Evolutionary conservation across 2,113 vertebrate species (phyloP).

Genomic region (Pyxicephalus adspersus): DNA sequence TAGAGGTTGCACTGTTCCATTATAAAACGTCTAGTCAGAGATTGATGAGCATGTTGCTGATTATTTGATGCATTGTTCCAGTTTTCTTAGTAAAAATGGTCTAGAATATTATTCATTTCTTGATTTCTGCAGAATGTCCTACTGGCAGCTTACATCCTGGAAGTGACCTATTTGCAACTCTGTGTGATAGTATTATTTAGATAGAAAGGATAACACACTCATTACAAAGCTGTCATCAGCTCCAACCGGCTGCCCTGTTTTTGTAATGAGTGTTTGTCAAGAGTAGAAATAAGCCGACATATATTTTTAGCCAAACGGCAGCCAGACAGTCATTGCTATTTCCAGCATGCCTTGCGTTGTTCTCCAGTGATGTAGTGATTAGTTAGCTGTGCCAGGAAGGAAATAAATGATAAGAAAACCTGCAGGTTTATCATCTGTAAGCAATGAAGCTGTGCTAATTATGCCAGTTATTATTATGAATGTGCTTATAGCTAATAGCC

Average conservation of each 20-base stretch:
- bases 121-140: neutral
- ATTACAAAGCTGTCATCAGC: conserved; percentile 37
- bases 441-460: neutral
- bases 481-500: neutral
- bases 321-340: neutral
- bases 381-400: neutral
- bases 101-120: neutral
- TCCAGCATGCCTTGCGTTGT: conserved; percentile 9
- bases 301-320: conserved; percentile 1
- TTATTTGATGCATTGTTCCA: no score
- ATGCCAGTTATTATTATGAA: conserved; percentile 1
- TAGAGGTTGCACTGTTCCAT: no score
- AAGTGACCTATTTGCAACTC: conserved; percentile 42
- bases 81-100: neutral
- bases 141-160: conserved; percentile 10
- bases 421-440: neutral
- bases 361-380: neutral
- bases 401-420: neutral
- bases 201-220: conserved; percentile 31
- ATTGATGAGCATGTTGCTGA: no score
- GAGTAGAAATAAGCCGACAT: conserved; percentile 18
- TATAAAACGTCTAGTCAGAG: no score
- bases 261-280: conserved; percentile 32
- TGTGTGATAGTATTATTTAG: conserved; percentile 40
- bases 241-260: conserved; percentile 6